Percentiles rank a stretch among this genome's conserved stretches.
phyloP scores from a whole-genome alignment of 2,113 vertebrate genomes.

The Coturnix japonica region DNA sequence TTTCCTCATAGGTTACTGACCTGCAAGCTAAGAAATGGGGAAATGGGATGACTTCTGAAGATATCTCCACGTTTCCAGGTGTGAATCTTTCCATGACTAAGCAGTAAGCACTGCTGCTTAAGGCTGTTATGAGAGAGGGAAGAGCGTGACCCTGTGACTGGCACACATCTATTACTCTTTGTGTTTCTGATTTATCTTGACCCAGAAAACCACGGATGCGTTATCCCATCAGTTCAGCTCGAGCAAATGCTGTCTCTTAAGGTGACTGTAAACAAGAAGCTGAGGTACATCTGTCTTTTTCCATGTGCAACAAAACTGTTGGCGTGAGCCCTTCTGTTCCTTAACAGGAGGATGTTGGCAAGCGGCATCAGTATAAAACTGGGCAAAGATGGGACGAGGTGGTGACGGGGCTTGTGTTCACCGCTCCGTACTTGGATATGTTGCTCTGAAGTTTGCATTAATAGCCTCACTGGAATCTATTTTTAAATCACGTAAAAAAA shows the following conservation, averaged over 20 bases:
- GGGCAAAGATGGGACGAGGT: not conserved
- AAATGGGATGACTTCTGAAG: not conserved
- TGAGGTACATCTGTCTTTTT: not conserved
- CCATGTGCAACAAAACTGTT: not conserved
- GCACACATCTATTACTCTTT: not conserved
- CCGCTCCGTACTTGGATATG: not conserved
- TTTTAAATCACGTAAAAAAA: not conserved
- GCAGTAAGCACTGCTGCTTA: not conserved
- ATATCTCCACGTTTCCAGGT: not conserved
- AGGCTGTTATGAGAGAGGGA: not conserved
- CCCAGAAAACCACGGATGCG: accelerated
- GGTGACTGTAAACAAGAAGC: not conserved
- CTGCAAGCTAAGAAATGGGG: not conserved
- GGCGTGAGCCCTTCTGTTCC: not conserved
- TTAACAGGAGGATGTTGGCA: not conserved
- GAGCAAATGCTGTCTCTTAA: not conserved
- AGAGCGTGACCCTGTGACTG: not conserved
- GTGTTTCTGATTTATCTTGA: not conserved
- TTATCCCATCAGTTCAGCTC: accelerated
- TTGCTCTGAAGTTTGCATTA: not conserved
- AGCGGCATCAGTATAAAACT: not conserved
- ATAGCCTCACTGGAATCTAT: not conserved
- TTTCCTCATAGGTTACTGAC: not conserved
- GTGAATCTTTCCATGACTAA: not conserved
- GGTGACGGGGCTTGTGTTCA: not conserved